Percentiles rank a stretch among this genome's conserved stretches.
These are phyloP conservation scores for Cirrhinus molitorella DNA, from an alignment of 2,797 vertebrate genomes.

Conservation along the genomic window DNA sequence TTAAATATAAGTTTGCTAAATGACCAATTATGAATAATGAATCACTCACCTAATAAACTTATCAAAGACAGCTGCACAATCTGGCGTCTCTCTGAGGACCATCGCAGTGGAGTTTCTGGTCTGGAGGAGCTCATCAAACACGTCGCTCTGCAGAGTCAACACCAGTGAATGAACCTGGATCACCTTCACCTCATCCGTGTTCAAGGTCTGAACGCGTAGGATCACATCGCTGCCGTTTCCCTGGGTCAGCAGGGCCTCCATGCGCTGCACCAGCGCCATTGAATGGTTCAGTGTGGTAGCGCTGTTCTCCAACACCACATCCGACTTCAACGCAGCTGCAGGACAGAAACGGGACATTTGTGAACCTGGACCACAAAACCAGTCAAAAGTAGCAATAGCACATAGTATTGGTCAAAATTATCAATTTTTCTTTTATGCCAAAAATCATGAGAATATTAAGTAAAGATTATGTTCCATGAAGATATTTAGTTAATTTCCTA, in stretches of 20 bases:
- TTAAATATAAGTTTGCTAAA: neutral
- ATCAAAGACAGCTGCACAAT: conserved; percentile 81
- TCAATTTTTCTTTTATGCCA: too few species aligned
- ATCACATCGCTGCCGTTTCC: conserved; percentile 88
- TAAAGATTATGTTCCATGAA: too few species aligned
- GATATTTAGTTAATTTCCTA: too few species aligned
- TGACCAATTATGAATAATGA: neutral
- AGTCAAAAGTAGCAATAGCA: too few species aligned
- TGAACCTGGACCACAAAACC: neutral
- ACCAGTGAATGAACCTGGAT: conserved; percentile 85
- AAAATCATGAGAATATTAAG: too few species aligned
- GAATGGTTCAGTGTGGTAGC: conserved; percentile 90
- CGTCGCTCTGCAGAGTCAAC: conserved; percentile 83
- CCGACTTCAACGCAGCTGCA: conserved; percentile 84
- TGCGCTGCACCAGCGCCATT: conserved; percentile 86
- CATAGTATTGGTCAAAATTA: too few species aligned
- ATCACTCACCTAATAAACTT: conserved; percentile 82
- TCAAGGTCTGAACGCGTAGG: conserved; percentile 78
- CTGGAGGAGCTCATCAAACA: conserved; percentile 79
- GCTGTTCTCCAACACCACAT: conserved; percentile 75
- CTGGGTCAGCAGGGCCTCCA: conserved; percentile 85
- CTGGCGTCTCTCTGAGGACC: conserved; percentile 72
- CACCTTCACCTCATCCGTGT: conserved; percentile 90
- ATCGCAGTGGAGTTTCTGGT: conserved; percentile 77
- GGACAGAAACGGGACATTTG: neutral